A percentile compares a stretch with the other conserved stretches of the same genome.
phyloP scores from a whole-genome alignment of 53 echinoderm and acorn worm genomes.

The Patiria pectinifera region DNA sequence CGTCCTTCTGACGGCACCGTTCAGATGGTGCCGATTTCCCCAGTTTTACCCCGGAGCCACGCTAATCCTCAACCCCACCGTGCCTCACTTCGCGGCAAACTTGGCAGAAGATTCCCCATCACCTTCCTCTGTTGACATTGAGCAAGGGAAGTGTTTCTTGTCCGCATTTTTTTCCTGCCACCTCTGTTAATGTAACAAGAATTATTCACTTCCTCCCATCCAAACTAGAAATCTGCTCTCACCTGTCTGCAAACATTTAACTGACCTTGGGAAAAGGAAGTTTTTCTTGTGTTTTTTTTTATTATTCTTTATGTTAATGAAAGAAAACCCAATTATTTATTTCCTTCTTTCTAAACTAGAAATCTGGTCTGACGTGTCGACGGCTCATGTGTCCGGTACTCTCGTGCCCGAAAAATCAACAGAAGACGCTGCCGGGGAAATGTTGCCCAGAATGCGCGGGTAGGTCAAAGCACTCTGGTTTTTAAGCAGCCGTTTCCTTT shows the following conservation, averaged over 20 bases:
- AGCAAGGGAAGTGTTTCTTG: not conserved
- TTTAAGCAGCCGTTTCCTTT: too few species aligned
- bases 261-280: not conserved
- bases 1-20: conserved; percentile 19
- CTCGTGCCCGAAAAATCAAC: conserved; percentile 88
- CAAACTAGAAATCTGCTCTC: too few species aligned
- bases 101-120: not conserved
- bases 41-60: conserved; percentile 4
- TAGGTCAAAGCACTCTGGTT: conserved; percentile 48
- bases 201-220: not conserved
- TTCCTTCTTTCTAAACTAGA: conserved; percentile 50
- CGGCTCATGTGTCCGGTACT: conserved; percentile 86
- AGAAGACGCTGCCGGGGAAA: conserved; percentile 74
- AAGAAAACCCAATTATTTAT: not conserved
- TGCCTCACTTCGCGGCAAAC: conserved; percentile 5
- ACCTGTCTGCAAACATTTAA: not conserved
- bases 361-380: conserved; percentile 74
- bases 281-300: not conserved
- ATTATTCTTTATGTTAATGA: not conserved
- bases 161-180: too few species aligned
- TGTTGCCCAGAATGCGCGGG: conserved; percentile 95
- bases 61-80: conserved; percentile 12
- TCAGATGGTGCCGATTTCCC: not conserved
- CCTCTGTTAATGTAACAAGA: too few species aligned
- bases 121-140: not conserved